Percentiles rank a stretch among this genome's conserved stretches.
Evolutionary conservation across 2,797 vertebrate genomes (phyloP).

Genomic region (Lepidocolaptes lacrymiger): DNA sequence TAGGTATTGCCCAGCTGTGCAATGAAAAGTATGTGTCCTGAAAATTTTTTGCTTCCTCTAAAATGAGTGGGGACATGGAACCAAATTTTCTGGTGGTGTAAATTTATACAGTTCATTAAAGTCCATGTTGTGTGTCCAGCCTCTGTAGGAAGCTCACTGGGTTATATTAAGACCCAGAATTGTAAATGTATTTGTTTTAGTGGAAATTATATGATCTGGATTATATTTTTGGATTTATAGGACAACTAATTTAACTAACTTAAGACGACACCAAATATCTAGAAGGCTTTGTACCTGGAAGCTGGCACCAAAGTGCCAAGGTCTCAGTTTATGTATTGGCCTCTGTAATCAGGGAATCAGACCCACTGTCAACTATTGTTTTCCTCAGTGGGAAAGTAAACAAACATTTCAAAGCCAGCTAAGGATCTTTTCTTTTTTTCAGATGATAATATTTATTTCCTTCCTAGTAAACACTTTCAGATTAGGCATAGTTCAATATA

Average conservation of each 20-base stretch:
- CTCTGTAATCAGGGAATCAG: background rate
- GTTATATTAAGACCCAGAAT: background rate
- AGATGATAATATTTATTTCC: constrained; percentile 46
- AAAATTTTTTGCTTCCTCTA: background rate
- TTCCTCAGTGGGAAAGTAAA: constrained; percentile 18
- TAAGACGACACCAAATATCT: background rate
- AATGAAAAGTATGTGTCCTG: background rate
- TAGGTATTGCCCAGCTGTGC: background rate
- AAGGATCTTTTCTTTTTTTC: constrained; percentile 18
- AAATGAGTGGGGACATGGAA: background rate
- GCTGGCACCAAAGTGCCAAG: background rate
- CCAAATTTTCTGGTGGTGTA: background rate
- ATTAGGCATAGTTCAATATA: constrained; percentile 1
- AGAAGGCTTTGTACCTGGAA: background rate
- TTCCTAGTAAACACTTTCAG: constrained; percentile 20
- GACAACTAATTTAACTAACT: background rate
- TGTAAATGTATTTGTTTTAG: background rate
- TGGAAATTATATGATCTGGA: background rate
- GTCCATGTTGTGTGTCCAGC: background rate
- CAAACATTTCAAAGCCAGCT: constrained; percentile 9
- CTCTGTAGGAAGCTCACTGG: background rate
- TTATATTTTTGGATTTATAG: background rate
- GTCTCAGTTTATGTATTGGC: background rate
- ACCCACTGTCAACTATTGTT: background rate
- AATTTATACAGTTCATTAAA: background rate